These are phyloP conservation scores for Trypoxylus dichotomus DNA, from an alignment of 1,140 invertebrate genomes.

Conservation along the genomic window DNA sequence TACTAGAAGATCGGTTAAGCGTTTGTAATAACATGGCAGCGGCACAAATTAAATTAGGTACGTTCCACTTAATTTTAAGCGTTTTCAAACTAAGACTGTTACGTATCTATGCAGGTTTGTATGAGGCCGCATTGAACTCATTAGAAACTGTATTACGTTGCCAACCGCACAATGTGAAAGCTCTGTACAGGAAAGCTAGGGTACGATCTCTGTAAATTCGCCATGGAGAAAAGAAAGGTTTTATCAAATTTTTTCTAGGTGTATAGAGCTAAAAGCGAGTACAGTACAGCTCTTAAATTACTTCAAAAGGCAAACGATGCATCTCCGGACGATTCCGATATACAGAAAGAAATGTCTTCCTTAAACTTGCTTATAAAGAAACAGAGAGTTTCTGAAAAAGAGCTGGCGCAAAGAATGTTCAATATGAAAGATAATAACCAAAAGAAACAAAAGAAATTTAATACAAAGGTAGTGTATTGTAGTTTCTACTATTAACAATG, in stretches of 20 bases:
- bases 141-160: conserved; percentile 78
- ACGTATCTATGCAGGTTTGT: conserved; percentile 61
- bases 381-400: conserved; percentile 47
- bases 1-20: conserved; percentile 78
- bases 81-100: no score
- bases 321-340: conserved; percentile 42
- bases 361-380: conserved; percentile 44
- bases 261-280: conserved; percentile 45
- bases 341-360: conserved; percentile 44
- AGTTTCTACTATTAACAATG: neutral
- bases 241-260: conserved; percentile 36
- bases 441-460: conserved; percentile 14
- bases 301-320: conserved; percentile 46
- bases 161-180: conserved; percentile 87
- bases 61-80: no score
- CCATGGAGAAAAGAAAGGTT: neutral
- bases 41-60: conserved; percentile 77
- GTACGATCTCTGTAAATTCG: conserved; percentile 40
- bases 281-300: conserved; percentile 42
- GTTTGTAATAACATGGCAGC: conserved; percentile 89
- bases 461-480: neutral
- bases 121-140: conserved; percentile 77
- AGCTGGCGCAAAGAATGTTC: conserved; percentile 49
- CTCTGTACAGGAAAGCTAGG: conserved; percentile 84
- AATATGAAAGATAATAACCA: conserved; percentile 30